These are phyloP conservation scores for Channallabes apus DNA, from an alignment of 2,797 vertebrate genomes.

Conservation along the genomic window DNA sequence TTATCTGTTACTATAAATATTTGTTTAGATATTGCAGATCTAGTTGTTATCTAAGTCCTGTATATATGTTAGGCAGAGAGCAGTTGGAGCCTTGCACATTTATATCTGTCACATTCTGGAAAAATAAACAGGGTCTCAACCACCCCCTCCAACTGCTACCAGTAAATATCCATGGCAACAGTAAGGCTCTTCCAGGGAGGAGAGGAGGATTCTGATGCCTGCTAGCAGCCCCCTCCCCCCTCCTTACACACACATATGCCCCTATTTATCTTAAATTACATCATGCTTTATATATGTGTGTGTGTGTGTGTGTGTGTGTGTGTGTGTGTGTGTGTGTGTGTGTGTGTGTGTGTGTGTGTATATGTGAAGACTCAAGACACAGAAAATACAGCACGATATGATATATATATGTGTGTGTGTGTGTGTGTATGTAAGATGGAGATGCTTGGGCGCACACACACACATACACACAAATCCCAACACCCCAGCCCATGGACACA, in stretches of 20 bases:
- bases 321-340: no score
- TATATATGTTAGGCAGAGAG: background rate
- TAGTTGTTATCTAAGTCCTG: background rate
- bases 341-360: no score
- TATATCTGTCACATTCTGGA: conserved; percentile 19
- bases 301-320: no score
- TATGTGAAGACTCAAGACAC: no score
- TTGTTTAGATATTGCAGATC: background rate
- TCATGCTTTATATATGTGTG: background rate
- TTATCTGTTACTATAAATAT: background rate
- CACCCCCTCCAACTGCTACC: conserved; percentile 33
- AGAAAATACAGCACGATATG: background rate
- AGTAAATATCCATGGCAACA: conserved; percentile 54
- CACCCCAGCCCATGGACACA: conserved; percentile 25
- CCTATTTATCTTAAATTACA: background rate
- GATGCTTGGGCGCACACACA: background rate
- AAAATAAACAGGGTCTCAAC: conserved; percentile 25
- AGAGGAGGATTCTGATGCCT: conserved; percentile 42
- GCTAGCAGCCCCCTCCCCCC: conserved; percentile 45
- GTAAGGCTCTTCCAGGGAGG: conserved; percentile 36
- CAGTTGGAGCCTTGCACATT: conserved; percentile 10
- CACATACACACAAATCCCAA: conserved; percentile 10
- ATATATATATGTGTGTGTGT: no score
- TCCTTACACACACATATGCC: background rate
- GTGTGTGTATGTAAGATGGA: no score